phyloP scores from a whole-genome alignment of 2,888 invertebrate species.

The Drosophila antonietae region DNA sequence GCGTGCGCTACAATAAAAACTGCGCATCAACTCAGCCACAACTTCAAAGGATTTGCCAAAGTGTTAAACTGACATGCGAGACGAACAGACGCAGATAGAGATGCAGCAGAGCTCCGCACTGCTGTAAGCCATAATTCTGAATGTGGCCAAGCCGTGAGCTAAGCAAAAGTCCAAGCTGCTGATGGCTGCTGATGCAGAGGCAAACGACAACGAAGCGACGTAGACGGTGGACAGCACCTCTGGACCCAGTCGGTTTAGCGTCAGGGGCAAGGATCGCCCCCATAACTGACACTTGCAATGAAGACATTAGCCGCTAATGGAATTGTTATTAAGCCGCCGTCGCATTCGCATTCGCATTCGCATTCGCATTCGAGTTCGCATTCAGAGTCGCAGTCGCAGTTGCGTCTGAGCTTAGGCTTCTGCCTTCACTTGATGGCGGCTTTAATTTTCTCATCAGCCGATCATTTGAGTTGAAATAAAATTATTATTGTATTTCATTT shows the following conservation, averaged over 20 bases:
- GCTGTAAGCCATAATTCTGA: slow-evolving; percentile 41
- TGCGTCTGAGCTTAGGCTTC: slow-evolving; percentile 40
- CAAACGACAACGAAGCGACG: not conserved
- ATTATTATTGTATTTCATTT: slow-evolving; percentile 74
- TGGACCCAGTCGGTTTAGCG: slow-evolving; percentile 1
- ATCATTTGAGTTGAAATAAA: slow-evolving; percentile 69
- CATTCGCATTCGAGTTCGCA: slow-evolving; percentile 44
- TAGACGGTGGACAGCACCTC: slow-evolving; percentile 5
- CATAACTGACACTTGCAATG: slow-evolving; percentile 84
- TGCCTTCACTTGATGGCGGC: slow-evolving; percentile 49
- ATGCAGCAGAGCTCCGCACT: not conserved
- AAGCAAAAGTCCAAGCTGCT: slow-evolving; percentile 33
- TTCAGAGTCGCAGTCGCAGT: slow-evolving; percentile 1
- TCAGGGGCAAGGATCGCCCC: slow-evolving; percentile 49
- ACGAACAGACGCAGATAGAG: slow-evolving; percentile 41
- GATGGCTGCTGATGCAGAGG: slow-evolving; percentile 8
- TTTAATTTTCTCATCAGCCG: slow-evolving; percentile 74
- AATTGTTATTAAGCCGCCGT: slow-evolving; percentile 84
- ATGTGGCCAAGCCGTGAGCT: slow-evolving; percentile 29
- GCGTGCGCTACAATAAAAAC: slow-evolving; percentile 67
- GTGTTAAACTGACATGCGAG: slow-evolving; percentile 81
- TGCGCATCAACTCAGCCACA: slow-evolving; percentile 24
- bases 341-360: slow-evolving; percentile 4
- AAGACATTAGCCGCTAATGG: slow-evolving; percentile 85
- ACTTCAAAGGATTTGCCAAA: slow-evolving; percentile 70